Percentiles rank a stretch among this genome's conserved stretches.
Evolutionary conservation across 2,797 vertebrate genomes (phyloP).

Genomic region (Gallinago nigripennis): DNA sequence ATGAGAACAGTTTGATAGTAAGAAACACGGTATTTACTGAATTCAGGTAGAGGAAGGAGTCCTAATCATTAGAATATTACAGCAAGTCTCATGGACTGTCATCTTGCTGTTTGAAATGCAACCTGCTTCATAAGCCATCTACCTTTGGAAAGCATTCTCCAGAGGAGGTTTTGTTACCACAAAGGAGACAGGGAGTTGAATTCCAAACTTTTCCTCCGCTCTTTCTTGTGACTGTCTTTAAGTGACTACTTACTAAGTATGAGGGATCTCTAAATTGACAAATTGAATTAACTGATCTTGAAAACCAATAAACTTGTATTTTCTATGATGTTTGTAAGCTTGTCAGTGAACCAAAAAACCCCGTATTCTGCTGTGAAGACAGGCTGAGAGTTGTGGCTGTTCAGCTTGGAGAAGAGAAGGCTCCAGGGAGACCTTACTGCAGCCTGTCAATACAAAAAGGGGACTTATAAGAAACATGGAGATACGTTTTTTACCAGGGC

Average conservation of each 20-base stretch:
- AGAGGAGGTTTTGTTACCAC: neutral
- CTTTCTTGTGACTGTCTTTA: neutral
- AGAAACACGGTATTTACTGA: neutral
- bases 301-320: neutral
- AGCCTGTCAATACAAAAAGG: neutral
- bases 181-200: neutral
- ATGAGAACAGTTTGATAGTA: neutral
- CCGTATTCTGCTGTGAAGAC: neutral
- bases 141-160: neutral
- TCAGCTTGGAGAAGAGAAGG: neutral
- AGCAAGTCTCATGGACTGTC: neutral
- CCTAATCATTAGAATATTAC: neutral
- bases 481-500: neutral
- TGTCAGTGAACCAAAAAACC: neutral
- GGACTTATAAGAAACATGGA: neutral
- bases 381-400: neutral
- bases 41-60: neutral
- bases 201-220: neutral
- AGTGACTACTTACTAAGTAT: neutral
- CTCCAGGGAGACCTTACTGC: rapidly evolving
- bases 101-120: neutral
- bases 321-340: neutral
- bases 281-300: neutral
- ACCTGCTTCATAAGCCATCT: neutral
- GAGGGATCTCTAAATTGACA: neutral